phyloP scores from a whole-genome alignment of 2,797 vertebrate genomes.

The Gymnodraco acuticeps region DNA sequence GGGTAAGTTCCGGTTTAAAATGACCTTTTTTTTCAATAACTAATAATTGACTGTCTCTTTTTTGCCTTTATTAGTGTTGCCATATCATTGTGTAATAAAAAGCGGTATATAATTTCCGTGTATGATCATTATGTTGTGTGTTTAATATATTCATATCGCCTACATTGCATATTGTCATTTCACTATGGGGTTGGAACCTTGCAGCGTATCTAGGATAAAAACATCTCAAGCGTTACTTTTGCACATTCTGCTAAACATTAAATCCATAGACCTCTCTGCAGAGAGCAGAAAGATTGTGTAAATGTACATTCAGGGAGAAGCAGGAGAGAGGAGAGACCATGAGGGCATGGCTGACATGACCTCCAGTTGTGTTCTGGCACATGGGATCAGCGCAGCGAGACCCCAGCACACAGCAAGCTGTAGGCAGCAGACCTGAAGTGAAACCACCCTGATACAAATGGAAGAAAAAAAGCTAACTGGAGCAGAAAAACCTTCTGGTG shows the following conservation, averaged over 20 bases:
- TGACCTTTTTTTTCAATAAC: not conserved
- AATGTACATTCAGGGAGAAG: not conserved
- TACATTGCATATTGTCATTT: not conserved
- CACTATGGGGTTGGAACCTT: not conserved
- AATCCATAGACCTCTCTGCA: not conserved
- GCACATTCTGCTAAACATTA: not conserved
- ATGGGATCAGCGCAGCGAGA: not conserved
- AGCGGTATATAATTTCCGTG: too few relatives aligned
- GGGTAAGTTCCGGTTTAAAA: too few relatives aligned
- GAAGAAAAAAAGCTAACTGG: not conserved
- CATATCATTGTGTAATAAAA: not conserved
- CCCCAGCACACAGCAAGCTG: not conserved
- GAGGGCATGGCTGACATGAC: not conserved
- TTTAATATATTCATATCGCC: not conserved
- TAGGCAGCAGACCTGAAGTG: not conserved
- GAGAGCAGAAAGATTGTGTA: not conserved
- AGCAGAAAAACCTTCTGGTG: slow-evolving; percentile 7
- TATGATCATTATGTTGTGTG: not conserved
- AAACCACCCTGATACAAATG: slow-evolving; percentile 4
- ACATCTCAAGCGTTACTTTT: not conserved
- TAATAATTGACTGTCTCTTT: too few relatives aligned
- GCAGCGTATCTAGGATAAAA: not conserved
- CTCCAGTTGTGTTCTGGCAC: slow-evolving; percentile 2
- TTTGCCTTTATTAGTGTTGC: not conserved
- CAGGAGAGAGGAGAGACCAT: not conserved